phyloP scores from a whole-genome alignment of 2,888 invertebrate genomes.

The Barypeithes pellucidus region DNA sequence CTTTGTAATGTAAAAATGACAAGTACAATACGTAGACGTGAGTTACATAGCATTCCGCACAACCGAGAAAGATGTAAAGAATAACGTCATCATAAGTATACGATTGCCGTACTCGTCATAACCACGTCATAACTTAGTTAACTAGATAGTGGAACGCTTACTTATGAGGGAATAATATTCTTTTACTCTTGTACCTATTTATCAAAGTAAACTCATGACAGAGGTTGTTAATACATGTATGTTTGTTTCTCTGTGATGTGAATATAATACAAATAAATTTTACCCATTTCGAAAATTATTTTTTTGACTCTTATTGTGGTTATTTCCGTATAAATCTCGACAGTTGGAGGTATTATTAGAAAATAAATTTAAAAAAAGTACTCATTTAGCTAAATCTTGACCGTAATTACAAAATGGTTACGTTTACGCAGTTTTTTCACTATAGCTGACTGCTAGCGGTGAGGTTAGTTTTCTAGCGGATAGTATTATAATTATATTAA shows the following conservation, averaged over 20 bases:
- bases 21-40: background rate
- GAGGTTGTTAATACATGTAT: conserved; percentile 69
- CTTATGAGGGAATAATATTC: conserved; percentile 21
- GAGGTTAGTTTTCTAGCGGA: too few species aligned
- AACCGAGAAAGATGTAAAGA: conserved; percentile 12
- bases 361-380: too few species aligned
- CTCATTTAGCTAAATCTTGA: too few species aligned
- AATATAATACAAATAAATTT: conserved; percentile 70
- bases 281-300: conserved; percentile 67
- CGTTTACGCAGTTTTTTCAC: too few species aligned
- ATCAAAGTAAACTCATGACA: conserved; percentile 69
- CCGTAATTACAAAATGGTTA: too few species aligned
- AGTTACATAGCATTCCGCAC: background rate
- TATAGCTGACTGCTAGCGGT: too few species aligned
- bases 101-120: too few species aligned
- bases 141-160: too few species aligned
- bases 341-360: too few species aligned
- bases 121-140: too few species aligned
- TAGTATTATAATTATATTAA: too few species aligned
- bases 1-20: conserved; percentile 8
- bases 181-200: conserved; percentile 64
- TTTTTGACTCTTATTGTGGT: conserved; percentile 33
- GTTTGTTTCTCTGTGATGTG: conserved; percentile 72
- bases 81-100: background rate
- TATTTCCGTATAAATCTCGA: too few species aligned